phyloP scores from a whole-genome alignment of 2,888 invertebrate genomes.

The Kuschelorhynchus macadamiae region DNA sequence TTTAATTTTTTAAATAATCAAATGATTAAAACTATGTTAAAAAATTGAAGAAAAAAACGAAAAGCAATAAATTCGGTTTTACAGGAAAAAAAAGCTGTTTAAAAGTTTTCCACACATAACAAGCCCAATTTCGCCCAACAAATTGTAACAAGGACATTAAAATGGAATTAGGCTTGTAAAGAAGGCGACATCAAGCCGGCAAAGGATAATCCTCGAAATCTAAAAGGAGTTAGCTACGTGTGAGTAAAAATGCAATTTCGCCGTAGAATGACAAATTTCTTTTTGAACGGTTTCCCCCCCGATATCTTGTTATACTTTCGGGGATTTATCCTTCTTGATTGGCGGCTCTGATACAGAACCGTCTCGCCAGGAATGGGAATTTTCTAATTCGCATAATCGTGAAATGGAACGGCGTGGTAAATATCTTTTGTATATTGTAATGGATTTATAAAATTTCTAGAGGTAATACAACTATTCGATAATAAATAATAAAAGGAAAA shows the following conservation, averaged over 20 bases:
- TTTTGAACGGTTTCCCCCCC: slow-evolving; percentile 47
- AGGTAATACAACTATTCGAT: too few relatives aligned
- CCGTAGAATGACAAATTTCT: slow-evolving; percentile 49
- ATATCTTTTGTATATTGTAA: too few relatives aligned
- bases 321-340: slow-evolving; percentile 39
- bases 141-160: slow-evolving; percentile 44
- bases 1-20: too few relatives aligned
- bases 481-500: too few relatives aligned
- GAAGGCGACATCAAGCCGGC: slow-evolving; percentile 47
- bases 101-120: neutral
- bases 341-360: slow-evolving; percentile 38
- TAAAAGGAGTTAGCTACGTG: slow-evolving; percentile 43
- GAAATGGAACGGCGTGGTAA: too few relatives aligned
- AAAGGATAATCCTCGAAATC: slow-evolving; percentile 49
- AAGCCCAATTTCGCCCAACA: slow-evolving; percentile 5
- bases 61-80: too few relatives aligned
- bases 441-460: too few relatives aligned
- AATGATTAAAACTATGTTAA: too few relatives aligned
- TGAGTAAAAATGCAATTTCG: slow-evolving; percentile 53
- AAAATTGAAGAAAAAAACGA: too few relatives aligned
- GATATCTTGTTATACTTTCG: slow-evolving; percentile 49
- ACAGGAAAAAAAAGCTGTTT: too few relatives aligned
- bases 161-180: slow-evolving; percentile 48
- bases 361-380: slow-evolving; percentile 11
- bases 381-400: too few relatives aligned